Conservation (phyloP, 2,113 vertebrate genomes). For the Pristiophorus japonicus region DNA sequence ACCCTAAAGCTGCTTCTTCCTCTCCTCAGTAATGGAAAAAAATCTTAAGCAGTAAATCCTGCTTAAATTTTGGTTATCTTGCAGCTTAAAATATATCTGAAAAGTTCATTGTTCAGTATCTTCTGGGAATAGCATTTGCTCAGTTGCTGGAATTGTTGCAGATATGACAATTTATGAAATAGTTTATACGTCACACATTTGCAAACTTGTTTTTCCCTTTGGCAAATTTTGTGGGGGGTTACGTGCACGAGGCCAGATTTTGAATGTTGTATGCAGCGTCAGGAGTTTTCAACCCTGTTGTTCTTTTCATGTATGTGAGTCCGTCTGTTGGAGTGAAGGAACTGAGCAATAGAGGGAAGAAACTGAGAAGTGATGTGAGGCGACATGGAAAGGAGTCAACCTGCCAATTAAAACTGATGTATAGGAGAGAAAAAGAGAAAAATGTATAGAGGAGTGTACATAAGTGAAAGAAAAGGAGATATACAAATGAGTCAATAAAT, state of each 20-base stretch:
- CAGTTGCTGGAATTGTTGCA: not conserved
- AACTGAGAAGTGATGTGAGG: not conserved
- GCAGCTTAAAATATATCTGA: not conserved
- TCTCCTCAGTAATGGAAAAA: not conserved
- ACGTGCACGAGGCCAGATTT: not conserved
- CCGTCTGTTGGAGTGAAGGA: not conserved
- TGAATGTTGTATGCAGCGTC: no score
- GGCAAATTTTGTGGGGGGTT: not conserved
- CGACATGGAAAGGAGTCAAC: not conserved
- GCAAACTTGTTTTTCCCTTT: not conserved
- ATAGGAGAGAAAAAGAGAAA: not conserved
- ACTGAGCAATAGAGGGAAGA: not conserved
- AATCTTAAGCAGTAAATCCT: not conserved
- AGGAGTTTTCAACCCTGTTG: not conserved
- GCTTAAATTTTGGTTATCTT: not conserved
- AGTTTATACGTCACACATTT: not conserved
- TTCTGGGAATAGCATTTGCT: not conserved
- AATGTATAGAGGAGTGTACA: not conserved
- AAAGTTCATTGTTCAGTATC: not conserved
- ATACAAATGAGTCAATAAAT: not conserved
- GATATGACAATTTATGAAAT: not conserved
- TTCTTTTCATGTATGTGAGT: not conserved
- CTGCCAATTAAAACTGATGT: not conserved
- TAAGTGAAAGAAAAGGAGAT: not conserved
- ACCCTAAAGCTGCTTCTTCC: not conserved